Percentiles rank a stretch among this genome's conserved stretches.
phyloP scores from a whole-genome alignment of 2,113 vertebrate species.

The Gobio gobio region DNA sequence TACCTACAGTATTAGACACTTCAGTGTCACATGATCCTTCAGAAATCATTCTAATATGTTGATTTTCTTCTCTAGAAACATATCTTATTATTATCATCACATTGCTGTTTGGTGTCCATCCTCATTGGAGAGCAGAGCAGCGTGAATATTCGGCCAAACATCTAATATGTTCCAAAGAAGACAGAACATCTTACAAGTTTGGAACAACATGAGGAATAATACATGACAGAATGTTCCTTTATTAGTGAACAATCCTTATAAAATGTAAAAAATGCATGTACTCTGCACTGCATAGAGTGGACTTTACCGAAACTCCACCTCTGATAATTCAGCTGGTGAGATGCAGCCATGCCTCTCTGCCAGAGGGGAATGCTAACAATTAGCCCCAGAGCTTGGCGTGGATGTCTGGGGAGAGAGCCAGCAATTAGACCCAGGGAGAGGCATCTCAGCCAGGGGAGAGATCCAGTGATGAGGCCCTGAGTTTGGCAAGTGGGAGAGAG shows the following conservation, averaged over 20 bases:
- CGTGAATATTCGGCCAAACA: not conserved
- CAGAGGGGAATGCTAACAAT: conserved; percentile 42
- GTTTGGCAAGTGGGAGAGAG: conserved; percentile 32
- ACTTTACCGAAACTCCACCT: conserved; percentile 16
- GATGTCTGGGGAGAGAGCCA: conserved; percentile 27
- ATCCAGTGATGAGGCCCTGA: conserved; percentile 36
- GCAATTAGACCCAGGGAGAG: conserved; percentile 44
- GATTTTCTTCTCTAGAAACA: no score
- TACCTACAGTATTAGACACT: no score
- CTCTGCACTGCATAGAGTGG: not conserved
- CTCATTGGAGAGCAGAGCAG: not conserved
- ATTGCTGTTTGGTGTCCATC: no score
- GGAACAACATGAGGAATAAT: not conserved
- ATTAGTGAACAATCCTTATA: not conserved
- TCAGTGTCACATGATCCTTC: no score
- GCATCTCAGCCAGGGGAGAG: conserved; percentile 36
- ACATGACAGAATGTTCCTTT: not conserved
- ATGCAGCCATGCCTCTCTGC: conserved; percentile 30
- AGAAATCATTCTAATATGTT: no score
- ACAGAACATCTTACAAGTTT: not conserved
- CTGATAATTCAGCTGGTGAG: conserved; percentile 36
- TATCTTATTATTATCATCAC: no score
- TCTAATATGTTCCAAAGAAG: not conserved
- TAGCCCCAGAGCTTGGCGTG: conserved; percentile 41
- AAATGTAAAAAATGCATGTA: no score